Conservation (phyloP, 1,140 invertebrate genomes). For the Macrobrachium rosenbergii region DNA sequence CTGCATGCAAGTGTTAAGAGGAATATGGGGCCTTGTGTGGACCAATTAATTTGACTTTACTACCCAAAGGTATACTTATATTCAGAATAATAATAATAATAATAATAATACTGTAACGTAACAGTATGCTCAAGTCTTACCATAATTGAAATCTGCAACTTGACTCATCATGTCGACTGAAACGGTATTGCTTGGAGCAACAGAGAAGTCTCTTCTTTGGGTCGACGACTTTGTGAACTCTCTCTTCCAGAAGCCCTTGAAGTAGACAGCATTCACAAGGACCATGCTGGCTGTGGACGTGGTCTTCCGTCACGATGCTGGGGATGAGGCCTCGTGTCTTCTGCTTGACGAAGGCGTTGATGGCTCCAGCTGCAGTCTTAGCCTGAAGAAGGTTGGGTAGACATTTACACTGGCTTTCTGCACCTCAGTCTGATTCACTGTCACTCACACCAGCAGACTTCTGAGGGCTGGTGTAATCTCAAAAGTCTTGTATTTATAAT, state of each 20-base stretch:
- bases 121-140: not conserved
- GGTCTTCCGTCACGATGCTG: slow-evolving; percentile 70
- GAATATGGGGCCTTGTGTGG: not conserved
- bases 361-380: not conserved
- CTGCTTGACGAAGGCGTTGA: slow-evolving; percentile 19
- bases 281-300: slow-evolving; percentile 73
- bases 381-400: not conserved
- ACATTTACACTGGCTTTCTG: too few species aligned
- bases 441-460: too few species aligned
- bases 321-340: slow-evolving; percentile 31
- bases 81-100: too few species aligned
- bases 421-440: too few species aligned
- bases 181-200: not conserved
- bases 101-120: too few species aligned
- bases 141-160: not conserved
- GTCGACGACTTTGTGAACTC: slow-evolving; percentile 77
- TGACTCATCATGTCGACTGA: slow-evolving; percentile 4
- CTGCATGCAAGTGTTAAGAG: too few species aligned
- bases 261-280: slow-evolving; percentile 87
- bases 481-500: too few species aligned
- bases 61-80: too few species aligned
- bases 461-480: too few species aligned
- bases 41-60: not conserved
- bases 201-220: not conserved
- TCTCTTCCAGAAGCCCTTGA: slow-evolving; percentile 84